Conservation (phyloP, 2,113 vertebrate species). For the Chiloscyllium plagiosum region DNA sequence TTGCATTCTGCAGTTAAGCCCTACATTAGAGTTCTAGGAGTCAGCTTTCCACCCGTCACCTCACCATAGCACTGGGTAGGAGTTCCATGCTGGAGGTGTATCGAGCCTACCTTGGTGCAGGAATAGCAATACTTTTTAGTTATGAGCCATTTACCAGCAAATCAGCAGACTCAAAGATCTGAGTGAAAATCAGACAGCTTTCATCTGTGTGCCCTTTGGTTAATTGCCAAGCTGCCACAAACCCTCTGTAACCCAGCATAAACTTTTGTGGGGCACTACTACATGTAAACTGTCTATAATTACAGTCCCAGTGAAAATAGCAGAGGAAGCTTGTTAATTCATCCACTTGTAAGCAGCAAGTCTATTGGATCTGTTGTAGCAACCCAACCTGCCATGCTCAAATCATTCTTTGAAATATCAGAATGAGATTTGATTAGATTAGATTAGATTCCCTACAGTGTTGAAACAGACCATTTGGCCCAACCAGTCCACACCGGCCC, state of each 20-base stretch:
- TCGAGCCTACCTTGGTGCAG: not conserved
- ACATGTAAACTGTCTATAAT: too few relatives aligned
- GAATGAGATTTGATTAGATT: not conserved
- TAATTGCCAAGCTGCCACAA: not conserved
- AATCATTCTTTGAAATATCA: not conserved
- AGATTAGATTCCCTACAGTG: too few relatives aligned
- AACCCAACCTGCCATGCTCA: not conserved
- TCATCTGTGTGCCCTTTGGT: not conserved
- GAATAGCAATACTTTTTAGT: not conserved
- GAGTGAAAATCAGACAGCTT: not conserved
- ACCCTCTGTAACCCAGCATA: not conserved
- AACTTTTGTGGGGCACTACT: not conserved
- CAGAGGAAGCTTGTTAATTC: not conserved
- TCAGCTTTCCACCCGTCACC: not conserved
- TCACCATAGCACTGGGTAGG: not conserved
- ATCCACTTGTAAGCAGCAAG: not conserved
- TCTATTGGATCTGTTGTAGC: not conserved
- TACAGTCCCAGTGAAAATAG: not conserved
- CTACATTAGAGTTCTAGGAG: not conserved
- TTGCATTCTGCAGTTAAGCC: not conserved
- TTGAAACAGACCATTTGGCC: too few relatives aligned
- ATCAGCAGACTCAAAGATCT: not conserved
- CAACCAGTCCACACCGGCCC: too few relatives aligned
- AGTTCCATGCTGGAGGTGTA: not conserved
- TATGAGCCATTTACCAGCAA: not conserved